These are phyloP conservation scores for Sialia sialis DNA, from an alignment of 2,113 vertebrate species.

Conservation along the genomic window DNA sequence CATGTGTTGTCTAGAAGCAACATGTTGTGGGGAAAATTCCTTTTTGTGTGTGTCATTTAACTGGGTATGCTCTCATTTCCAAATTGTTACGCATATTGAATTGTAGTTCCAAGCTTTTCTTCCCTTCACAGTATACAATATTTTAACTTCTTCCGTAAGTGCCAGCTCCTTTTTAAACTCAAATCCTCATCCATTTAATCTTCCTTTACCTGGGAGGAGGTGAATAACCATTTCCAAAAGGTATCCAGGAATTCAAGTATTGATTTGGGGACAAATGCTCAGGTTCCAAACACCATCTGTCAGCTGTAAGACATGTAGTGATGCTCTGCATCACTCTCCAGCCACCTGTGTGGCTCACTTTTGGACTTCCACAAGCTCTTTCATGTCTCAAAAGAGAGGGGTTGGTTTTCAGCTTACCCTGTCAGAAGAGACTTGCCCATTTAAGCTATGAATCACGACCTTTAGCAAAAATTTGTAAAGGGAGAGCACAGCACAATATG, in stretches of 20 bases:
- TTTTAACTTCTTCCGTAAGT: neutral
- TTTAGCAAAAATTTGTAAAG: neutral
- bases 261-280: neutral
- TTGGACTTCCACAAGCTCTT: neutral
- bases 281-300: neutral
- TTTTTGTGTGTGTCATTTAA: neutral
- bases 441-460: neutral
- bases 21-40: neutral
- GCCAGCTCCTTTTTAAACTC: neutral
- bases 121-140: neutral
- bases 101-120: neutral
- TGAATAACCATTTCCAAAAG: neutral
- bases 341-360: neutral
- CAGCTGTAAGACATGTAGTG: neutral
- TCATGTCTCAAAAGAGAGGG: neutral
- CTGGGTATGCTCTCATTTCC: neutral
- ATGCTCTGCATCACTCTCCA: neutral
- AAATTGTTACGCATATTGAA: neutral
- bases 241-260: neutral
- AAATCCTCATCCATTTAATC: neutral
- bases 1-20: neutral
- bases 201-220: neutral
- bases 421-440: neutral
- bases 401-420: neutral
- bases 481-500: neutral